These are phyloP conservation scores for Phaenicophaeus curvirostris DNA, from an alignment of 2,797 vertebrate genomes.

Conservation along the genomic window DNA sequence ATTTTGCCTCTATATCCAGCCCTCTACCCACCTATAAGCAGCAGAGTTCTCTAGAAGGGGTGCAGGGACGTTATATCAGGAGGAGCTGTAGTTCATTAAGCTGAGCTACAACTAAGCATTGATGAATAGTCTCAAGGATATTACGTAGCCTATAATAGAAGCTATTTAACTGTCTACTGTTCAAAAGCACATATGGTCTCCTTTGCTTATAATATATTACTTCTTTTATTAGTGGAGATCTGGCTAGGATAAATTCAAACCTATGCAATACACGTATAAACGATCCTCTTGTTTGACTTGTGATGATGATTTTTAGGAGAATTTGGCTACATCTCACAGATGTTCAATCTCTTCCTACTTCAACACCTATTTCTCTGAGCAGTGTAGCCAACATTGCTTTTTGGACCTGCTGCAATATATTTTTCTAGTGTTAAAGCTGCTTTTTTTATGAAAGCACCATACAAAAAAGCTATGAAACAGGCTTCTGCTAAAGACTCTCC, in stretches of 20 bases:
- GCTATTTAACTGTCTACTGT: background rate
- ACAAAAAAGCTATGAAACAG: constrained; percentile 18
- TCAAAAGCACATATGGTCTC: background rate
- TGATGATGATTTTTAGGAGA: background rate
- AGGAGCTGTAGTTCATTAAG: background rate
- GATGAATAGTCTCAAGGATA: background rate
- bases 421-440: background rate
- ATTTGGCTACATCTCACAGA: background rate
- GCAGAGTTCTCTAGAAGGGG: background rate
- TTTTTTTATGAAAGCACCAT: background rate
- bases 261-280: background rate
- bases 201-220: background rate
- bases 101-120: background rate
- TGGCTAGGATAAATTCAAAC: background rate
- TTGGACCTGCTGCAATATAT: background rate
- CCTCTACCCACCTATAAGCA: background rate
- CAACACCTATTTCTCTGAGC: background rate
- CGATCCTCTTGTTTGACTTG: background rate
- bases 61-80: background rate
- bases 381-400: background rate
- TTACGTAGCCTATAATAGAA: background rate
- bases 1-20: background rate
- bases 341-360: background rate
- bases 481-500: background rate
- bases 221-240: background rate